A percentile compares a stretch with the other conserved stretches of the same genome.
Evolutionary conservation across 2,797 vertebrate species (phyloP).

Genomic region (Falco berigora): DNA sequence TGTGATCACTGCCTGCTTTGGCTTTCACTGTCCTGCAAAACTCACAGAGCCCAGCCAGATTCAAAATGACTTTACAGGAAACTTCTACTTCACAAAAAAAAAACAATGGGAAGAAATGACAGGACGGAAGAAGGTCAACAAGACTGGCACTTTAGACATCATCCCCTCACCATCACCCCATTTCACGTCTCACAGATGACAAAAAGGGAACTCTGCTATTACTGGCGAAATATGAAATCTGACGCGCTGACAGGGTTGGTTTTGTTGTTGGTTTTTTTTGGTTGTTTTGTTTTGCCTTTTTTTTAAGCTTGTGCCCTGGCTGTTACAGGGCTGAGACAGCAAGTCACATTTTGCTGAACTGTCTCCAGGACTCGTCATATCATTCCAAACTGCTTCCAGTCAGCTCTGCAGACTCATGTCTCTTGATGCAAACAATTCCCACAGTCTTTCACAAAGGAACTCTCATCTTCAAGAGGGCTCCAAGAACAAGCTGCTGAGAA

Average conservation of each 20-base stretch:
- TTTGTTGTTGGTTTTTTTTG: too few relatives aligned
- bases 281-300: not conserved
- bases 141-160: not conserved
- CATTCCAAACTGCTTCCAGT: not conserved
- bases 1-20: not conserved
- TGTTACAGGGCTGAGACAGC: not conserved
- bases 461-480: not conserved
- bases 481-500: not conserved
- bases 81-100: not conserved
- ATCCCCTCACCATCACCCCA: not conserved
- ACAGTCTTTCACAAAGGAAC: not conserved
- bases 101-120: not conserved
- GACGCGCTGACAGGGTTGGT: not conserved
- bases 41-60: not conserved
- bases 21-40: not conserved
- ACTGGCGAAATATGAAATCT: not conserved
- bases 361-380: not conserved
- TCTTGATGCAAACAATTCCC: not conserved
- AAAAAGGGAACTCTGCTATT: not conserved
- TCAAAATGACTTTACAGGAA: not conserved
- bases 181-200: not conserved
- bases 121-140: not conserved
- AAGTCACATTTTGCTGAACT: not conserved
- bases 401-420: not conserved
- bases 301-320: not conserved